Conservation (phyloP, 1,140 invertebrate species). For the Octopus bimaculoides region DNA sequence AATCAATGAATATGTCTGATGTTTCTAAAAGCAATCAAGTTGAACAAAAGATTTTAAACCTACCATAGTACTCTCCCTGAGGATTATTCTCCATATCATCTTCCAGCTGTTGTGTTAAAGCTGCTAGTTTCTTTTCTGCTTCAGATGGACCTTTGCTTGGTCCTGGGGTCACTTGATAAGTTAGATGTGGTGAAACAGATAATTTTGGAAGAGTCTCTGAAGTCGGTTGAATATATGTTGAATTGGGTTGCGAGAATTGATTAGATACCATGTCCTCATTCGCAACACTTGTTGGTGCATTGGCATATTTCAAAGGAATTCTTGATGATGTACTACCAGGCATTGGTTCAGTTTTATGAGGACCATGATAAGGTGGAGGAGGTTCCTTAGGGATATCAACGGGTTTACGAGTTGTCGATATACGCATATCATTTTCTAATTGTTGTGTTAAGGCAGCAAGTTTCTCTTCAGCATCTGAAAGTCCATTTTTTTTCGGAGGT, state of each 20-base stretch:
- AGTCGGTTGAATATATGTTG: not conserved
- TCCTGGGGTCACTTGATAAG: conserved; percentile 81
- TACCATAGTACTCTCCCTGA: conserved; percentile 95
- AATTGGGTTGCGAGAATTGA: not conserved
- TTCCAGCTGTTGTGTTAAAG: conserved; percentile 57
- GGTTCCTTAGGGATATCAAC: conserved; percentile 36
- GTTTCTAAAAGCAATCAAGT: no score
- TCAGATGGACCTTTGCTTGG: conserved; percentile 52
- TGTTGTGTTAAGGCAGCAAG: conserved; percentile 57
- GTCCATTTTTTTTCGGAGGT: conserved; percentile 57
- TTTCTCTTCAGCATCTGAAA: conserved; percentile 54
- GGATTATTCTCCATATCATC: conserved; percentile 83
- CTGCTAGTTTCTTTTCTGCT: conserved; percentile 58
- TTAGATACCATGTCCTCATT: not conserved
- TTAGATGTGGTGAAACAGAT: conserved; percentile 69
- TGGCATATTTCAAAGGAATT: conserved; percentile 24
- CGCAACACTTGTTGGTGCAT: not conserved
- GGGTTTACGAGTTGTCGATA: conserved; percentile 33
- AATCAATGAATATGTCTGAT: no score
- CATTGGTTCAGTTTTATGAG: conserved; percentile 51
- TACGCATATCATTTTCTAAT: conserved; percentile 51
- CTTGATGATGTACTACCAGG: conserved; percentile 24
- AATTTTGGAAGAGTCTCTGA: not conserved
- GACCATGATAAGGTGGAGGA: conserved; percentile 55
- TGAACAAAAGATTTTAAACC: conserved; percentile 39